These are phyloP conservation scores for Holacanthus passer DNA, from an alignment of 2,113 vertebrate genomes.

Conservation along the genomic window DNA sequence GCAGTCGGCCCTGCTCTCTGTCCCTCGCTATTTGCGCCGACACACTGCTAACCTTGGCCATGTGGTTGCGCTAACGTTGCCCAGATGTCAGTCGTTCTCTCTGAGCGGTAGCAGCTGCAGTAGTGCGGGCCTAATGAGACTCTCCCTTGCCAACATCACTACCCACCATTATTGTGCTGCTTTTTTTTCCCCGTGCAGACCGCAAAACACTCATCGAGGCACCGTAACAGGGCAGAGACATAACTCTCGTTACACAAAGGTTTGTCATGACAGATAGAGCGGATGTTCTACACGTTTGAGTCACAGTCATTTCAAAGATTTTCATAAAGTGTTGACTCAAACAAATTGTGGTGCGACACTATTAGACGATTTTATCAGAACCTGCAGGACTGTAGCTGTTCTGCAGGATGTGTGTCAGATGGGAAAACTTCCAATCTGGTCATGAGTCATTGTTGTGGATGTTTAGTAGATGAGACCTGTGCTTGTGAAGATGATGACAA, in stretches of 20 bases:
- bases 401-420: slow-evolving; percentile 63
- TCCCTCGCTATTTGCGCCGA: slow-evolving; percentile 50
- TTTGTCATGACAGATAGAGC: slow-evolving; percentile 10
- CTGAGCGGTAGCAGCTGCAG: slow-evolving; percentile 80
- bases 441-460: slow-evolving; percentile 61
- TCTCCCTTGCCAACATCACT: slow-evolving; percentile 64
- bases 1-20: slow-evolving; percentile 59
- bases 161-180: slow-evolving; percentile 50
- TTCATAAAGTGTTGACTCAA: slow-evolving; percentile 17
- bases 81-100: slow-evolving; percentile 66
- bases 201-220: slow-evolving; percentile 52
- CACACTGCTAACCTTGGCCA: slow-evolving; percentile 68
- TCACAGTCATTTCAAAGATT: slow-evolving; percentile 35
- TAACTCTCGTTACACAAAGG: slow-evolving; percentile 24
- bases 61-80: slow-evolving; percentile 75
- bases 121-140: slow-evolving; percentile 66
- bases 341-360: not conserved
- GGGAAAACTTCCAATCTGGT: slow-evolving; percentile 20
- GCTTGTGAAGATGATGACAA: slow-evolving; percentile 49
- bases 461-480: slow-evolving; percentile 29
- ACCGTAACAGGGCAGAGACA: slow-evolving; percentile 37
- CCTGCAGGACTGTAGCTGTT: slow-evolving; percentile 20
- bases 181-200: slow-evolving; percentile 49
- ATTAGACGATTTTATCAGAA: slow-evolving; percentile 36
- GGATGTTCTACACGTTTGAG: slow-evolving; percentile 53